phyloP scores from a whole-genome alignment of 2,888 invertebrate species.

The Noctuana brunneofusca region DNA sequence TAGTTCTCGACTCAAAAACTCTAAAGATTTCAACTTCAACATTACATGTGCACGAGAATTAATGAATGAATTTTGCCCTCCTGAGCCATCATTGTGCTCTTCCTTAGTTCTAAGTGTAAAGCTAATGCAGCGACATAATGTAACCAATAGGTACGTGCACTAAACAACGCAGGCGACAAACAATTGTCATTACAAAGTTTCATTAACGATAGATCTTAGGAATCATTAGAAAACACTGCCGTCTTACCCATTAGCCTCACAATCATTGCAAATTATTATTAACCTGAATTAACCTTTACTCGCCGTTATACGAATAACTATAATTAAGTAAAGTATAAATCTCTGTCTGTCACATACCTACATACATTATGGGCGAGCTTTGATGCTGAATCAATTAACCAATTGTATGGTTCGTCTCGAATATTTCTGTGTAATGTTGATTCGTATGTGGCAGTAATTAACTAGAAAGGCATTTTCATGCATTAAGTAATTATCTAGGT shows the following conservation, averaged over 20 bases:
- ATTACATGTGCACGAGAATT: too few relatives aligned
- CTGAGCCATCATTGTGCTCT: too few relatives aligned
- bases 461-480: neutral
- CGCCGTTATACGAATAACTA: constrained; percentile 14
- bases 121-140: too few relatives aligned
- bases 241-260: neutral
- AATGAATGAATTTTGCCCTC: too few relatives aligned
- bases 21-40: too few relatives aligned
- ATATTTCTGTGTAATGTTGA: constrained; percentile 2
- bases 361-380: constrained; percentile 3
- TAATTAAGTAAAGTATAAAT: constrained; percentile 24
- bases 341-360: constrained; percentile 13
- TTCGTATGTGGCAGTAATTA: neutral
- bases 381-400: constrained; percentile 21
- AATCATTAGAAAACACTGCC: constrained; percentile 9
- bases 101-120: too few relatives aligned
- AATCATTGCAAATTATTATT: constrained; percentile 28
- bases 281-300: constrained; percentile 26
- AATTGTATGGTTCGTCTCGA: neutral
- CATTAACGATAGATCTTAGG: neutral
- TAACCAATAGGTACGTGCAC: too few relatives aligned
- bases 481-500: neutral
- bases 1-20: too few relatives aligned
- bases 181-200: neutral
- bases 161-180: neutral